phyloP scores from a whole-genome alignment of 2,113 vertebrate genomes.

The Dromas ardeola region DNA sequence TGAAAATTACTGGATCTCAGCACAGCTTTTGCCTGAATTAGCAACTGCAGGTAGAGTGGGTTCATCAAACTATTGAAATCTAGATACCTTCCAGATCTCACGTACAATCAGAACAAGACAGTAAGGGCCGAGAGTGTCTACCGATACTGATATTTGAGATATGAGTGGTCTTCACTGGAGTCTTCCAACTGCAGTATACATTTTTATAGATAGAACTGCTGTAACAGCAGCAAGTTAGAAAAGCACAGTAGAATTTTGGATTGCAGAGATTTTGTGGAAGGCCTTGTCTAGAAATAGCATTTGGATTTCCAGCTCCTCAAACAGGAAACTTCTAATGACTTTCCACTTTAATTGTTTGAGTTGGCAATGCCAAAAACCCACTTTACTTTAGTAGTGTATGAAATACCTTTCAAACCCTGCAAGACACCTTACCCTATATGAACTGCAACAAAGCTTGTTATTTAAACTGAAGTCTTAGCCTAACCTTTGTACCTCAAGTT shows the following conservation, averaged over 20 bases:
- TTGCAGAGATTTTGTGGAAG: neutral
- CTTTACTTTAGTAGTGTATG: neutral
- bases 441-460: neutral
- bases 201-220: neutral
- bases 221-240: neutral
- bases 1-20: neutral
- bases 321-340: neutral
- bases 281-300: neutral
- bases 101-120: neutral
- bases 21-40: neutral
- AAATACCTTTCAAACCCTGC: neutral
- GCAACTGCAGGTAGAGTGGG: neutral
- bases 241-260: neutral
- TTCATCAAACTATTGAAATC: neutral
- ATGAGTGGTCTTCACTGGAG: neutral
- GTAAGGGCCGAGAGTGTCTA: neutral
- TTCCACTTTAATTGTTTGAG: neutral
- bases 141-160: neutral
- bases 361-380: neutral
- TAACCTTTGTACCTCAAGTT: neutral
- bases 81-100: neutral
- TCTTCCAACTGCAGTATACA: neutral
- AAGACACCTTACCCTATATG: neutral
- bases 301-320: neutral
- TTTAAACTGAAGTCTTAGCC: neutral